These are phyloP conservation scores for Pseudococcus viburni DNA, from an alignment of 2,888 invertebrate genomes.

Conservation along the genomic window DNA sequence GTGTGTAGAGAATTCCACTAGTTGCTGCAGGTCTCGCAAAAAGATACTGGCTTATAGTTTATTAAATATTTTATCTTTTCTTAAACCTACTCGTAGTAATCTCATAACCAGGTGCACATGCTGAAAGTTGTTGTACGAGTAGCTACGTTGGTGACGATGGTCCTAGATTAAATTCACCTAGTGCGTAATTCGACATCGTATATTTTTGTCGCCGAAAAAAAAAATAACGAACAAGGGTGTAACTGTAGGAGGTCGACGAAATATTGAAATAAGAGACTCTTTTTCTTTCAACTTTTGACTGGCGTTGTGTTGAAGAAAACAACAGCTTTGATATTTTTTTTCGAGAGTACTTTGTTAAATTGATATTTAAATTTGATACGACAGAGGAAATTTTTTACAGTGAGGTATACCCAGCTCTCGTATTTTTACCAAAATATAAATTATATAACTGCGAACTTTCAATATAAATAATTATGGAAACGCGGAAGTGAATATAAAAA, in stretches of 20 bases:
- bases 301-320: neutral
- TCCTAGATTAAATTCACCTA: constrained; percentile 25
- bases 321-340: constrained; percentile 17
- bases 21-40: constrained; percentile 16
- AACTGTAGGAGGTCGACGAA: neutral
- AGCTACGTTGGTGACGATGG: neutral
- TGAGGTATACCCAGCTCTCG: neutral
- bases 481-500: neutral
- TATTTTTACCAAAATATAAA: neutral
- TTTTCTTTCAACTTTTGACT: constrained; percentile 4
- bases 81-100: neutral
- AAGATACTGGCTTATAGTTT: constrained; percentile 22
- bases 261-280: constrained; percentile 7
- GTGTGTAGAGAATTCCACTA: constrained; percentile 36
- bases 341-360: constrained; percentile 1
- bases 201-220: constrained; percentile 2
- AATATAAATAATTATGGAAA: neutral
- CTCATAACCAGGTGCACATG: constrained; percentile 11
- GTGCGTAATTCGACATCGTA: constrained; percentile 30
- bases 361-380: constrained; percentile 22
- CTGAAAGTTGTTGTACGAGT: neutral
- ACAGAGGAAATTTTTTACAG: neutral
- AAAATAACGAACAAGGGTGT: neutral
- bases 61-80: constrained; percentile 37
- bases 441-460: neutral